A percentile compares a stretch with the other conserved stretches of the same genome.
These are phyloP conservation scores for Nomada fucata DNA, from an alignment of 2,888 invertebrate species.

Conservation along the genomic window DNA sequence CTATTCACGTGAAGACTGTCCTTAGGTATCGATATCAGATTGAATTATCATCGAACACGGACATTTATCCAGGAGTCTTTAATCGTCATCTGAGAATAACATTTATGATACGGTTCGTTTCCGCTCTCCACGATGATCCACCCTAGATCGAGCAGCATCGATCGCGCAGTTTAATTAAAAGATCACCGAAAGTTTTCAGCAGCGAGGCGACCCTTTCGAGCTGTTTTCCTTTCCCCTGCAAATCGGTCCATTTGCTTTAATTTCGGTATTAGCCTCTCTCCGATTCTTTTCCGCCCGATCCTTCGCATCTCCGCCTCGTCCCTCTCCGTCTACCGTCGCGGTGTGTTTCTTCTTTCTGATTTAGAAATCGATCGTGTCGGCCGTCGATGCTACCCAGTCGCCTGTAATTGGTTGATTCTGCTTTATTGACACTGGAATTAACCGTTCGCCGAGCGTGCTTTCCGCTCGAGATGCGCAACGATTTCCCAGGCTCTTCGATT, in stretches of 20 bases:
- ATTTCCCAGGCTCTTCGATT: slow-evolving; percentile 51
- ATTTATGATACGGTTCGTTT: not conserved
- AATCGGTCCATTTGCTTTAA: slow-evolving; percentile 71
- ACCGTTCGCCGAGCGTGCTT: slow-evolving; percentile 63
- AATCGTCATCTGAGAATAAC: too few species aligned
- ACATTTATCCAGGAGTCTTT: not conserved
- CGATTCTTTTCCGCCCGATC: slow-evolving; percentile 20
- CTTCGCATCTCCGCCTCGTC: slow-evolving; percentile 9
- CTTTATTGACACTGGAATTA: slow-evolving; percentile 74
- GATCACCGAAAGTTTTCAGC: slow-evolving; percentile 57
- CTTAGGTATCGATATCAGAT: too few species aligned
- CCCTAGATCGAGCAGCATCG: not conserved
- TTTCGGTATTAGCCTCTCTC: slow-evolving; percentile 63
- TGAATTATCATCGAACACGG: too few species aligned
- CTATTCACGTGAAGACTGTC: too few species aligned
- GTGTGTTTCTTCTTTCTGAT: slow-evolving; percentile 53
- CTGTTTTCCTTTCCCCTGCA: slow-evolving; percentile 52
- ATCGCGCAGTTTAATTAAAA: slow-evolving; percentile 66
- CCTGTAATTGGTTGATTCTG: slow-evolving; percentile 71
- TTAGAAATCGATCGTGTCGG: slow-evolving; percentile 53
- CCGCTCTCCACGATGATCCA: not conserved
- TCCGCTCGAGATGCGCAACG: slow-evolving; percentile 49
- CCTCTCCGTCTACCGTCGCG: slow-evolving; percentile 5
- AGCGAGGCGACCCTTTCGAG: slow-evolving; percentile 57
- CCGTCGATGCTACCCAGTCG: slow-evolving; percentile 61